Evolutionary conservation across 1,140 invertebrate species (phyloP).

Genomic region (Ostrea edulis): DNA sequence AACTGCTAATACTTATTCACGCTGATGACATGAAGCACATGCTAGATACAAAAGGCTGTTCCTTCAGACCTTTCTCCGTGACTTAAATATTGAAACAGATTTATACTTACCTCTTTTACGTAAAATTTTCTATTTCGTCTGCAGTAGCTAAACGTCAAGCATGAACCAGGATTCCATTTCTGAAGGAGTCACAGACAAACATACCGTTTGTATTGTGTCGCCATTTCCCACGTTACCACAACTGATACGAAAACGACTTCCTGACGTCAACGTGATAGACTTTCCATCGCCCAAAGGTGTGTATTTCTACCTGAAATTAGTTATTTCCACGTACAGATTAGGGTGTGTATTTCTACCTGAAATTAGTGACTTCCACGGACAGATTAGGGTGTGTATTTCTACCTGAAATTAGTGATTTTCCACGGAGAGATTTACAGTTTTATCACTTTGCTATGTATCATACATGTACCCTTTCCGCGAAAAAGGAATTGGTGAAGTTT

Average conservation of each 20-base stretch:
- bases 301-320: background rate
- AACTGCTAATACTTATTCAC: too few relatives aligned
- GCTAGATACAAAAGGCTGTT: too few relatives aligned
- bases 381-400: too few relatives aligned
- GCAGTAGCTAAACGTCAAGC: background rate
- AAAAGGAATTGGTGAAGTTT: too few relatives aligned
- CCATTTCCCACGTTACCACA: background rate
- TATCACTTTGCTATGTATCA: too few relatives aligned
- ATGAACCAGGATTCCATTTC: background rate
- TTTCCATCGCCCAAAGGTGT: background rate
- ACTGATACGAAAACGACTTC: background rate
- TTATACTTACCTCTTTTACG: background rate
- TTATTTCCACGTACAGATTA: too few relatives aligned
- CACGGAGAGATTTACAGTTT: too few relatives aligned
- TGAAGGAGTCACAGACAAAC: background rate
- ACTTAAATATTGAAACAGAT: background rate
- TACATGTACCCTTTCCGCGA: too few relatives aligned
- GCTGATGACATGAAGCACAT: too few relatives aligned
- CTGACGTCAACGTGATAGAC: background rate
- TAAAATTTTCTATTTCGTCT: background rate
- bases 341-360: too few relatives aligned
- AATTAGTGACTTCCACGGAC: too few relatives aligned
- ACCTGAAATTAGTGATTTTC: too few relatives aligned
- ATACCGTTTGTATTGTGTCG: background rate
- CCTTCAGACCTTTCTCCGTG: background rate